Evolutionary conservation across 2,888 invertebrate species (phyloP), one percentile per base, ranked within the genome.

Genomic region (Perdita meconis): DNA sequence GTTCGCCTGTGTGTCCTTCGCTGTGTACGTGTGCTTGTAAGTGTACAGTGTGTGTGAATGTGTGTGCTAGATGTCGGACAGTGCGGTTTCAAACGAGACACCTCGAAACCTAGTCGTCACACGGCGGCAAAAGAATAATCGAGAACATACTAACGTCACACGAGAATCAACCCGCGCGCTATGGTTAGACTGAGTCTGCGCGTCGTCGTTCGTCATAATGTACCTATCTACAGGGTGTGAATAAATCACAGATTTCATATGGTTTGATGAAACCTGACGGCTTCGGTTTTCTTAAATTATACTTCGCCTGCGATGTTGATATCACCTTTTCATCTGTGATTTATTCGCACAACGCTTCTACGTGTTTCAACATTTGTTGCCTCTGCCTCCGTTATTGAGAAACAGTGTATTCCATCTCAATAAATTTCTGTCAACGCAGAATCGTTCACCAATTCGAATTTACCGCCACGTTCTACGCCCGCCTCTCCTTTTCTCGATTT

Each of bases 401-500:
- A 3, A 30, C 30, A 56, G 47, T n/a, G 4, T 26, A 26, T 10
- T 51, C 38, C 10, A 12, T 16, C 24, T 34, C 10, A 2, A 13
- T 53, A 24, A 22, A 10, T 56, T 64, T 26, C 38, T 50, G 0
- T 44, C 1, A 34, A 10, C 47, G 56, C 40, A 56, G 47, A 57
- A 77, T 26, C 63, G 50, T 63, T 30, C 55, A 19, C 12, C n/a
- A 53, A 59, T 61, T 68, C 53, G 34, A 47, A 2, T 67, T 66
- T 40, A 55, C 65, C 69, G 38, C 26, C 69, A 71, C 36, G 59
- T 56, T 47, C 38, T 57, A 75, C 64, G 64, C 69, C 68, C 67
- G 77, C 67, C 70, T 60, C 70, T n/a, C 22, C 44, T 47, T 47
- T 19, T 72, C 61, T 84, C 82, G 78, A 69, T 64, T n/a, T 84